Evolutionary conservation across 2,797 vertebrate species (phyloP), one percentile per base, ranked within the genome.

Genomic region (Sebastolobus alascanus): DNA sequence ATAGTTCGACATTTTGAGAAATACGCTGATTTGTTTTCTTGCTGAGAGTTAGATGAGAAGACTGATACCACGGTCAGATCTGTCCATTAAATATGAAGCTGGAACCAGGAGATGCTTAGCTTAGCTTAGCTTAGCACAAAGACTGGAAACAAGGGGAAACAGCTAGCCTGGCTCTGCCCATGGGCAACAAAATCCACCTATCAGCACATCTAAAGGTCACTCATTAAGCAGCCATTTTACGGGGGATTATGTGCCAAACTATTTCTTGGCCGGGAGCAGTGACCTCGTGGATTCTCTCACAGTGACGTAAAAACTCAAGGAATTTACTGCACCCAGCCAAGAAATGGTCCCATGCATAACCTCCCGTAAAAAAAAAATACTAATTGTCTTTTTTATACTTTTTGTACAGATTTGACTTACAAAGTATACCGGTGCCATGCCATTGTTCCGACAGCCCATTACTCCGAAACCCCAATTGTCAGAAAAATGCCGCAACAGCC

Each of bases 351-450:
- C 50, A 52, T 52, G 50, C n/a, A 22, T 67, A 67, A 20, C 5
- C 27, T 0, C 18, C 18, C 1, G 18, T 60, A 0, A 37, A 22
- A 63, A 10, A 2, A 59, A 0, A 40, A 14, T 0, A 31, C 5
- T 5, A 60, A 33, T 35, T n/a, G 59, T 60, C 14, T 11, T 60
- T 35, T 61, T 61, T 61, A 63, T 5, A 35, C 33, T 37, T 63
- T 61, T 35, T 61, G 31, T 16, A 33, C 18, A n/a, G 50, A 52
- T 52, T 52, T 52, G 1, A 46, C 43, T 8, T 18, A 46, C 43
- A 46, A 46, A 46, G 16, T 46, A 46, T 46, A 46, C 18, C 16
- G 43, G 16, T 16, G 43, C 16, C 16, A 18, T 46, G 43, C 43
- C 43, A 46, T 18, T 46, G 43, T 46, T 46, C 16, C 16, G 8